Percentiles rank a stretch among this genome's conserved stretches.
Conservation (phyloP, 2,888 invertebrate genomes). For the Isoperla grammatica region DNA sequence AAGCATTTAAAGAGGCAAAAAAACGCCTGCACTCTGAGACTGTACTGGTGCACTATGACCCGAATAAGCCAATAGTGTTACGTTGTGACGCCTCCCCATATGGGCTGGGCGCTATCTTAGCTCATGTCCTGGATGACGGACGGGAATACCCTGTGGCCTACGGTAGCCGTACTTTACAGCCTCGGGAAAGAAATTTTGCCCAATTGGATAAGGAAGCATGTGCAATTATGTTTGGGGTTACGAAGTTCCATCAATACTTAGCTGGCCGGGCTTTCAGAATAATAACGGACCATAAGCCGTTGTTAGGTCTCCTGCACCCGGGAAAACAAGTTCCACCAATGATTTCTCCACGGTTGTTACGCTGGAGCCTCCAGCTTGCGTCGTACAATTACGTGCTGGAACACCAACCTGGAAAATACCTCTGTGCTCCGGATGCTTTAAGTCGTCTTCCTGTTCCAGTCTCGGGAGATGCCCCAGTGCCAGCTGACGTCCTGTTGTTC, state of each 20-base stretch:
- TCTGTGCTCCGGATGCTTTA: not conserved
- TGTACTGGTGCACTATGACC: not conserved
- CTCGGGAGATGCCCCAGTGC: too few species aligned
- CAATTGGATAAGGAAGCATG: constrained; percentile 17
- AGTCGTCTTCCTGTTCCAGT: not conserved
- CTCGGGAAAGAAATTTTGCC: not conserved
- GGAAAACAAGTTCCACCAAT: constrained; percentile 26
- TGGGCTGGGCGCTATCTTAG: constrained; percentile 36
- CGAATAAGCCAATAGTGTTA: not conserved
- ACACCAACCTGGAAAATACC: not conserved
- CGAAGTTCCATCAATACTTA: not conserved
- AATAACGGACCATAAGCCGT: constrained; percentile 18
- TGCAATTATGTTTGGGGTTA: constrained; percentile 27
- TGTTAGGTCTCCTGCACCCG: constrained; percentile 17
- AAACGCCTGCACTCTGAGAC: not conserved
- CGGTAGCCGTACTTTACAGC: not conserved
- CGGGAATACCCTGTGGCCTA: constrained; percentile 6
- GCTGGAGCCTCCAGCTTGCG: constrained; percentile 15
- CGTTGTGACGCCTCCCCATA: constrained; percentile 20
- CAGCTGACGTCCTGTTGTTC: too few species aligned
- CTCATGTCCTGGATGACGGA: constrained; percentile 26
- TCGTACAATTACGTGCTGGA: not conserved
- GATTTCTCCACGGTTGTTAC: constrained; percentile 21
- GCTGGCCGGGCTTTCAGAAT: constrained; percentile 16
- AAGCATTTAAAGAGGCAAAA: not conserved